phyloP scores from a whole-genome alignment of 2,113 vertebrate species.

The Odontesthes bonariensis region DNA sequence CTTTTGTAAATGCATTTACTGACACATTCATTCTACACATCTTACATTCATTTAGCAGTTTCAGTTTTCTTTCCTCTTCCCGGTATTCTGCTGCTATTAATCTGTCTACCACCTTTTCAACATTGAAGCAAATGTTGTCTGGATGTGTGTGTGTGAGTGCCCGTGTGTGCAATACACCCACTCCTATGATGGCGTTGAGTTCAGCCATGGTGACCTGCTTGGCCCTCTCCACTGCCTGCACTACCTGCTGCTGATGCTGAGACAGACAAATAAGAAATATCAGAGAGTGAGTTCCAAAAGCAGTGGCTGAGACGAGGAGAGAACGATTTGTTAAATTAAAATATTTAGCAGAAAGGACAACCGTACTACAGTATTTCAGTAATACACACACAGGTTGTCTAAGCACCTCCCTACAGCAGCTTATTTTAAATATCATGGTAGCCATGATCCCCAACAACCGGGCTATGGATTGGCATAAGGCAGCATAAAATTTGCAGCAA shows the following conservation, averaged over 20 bases:
- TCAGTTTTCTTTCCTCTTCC: neutral
- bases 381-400: too few species aligned
- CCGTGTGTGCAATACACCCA: constrained; percentile 57
- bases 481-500: too few species aligned
- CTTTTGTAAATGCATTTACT: neutral
- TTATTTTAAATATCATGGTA: too few species aligned
- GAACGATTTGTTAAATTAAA: neutral
- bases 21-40: neutral
- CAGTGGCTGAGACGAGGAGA: neutral
- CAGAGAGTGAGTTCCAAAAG: neutral
- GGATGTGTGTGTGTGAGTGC: constrained; percentile 23
- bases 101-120: neutral
- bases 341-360: too few species aligned
- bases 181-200: constrained; percentile 80
- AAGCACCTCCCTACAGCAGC: too few species aligned
- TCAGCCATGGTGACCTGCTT: constrained; percentile 83
- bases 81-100: neutral
- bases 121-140: neutral
- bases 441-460: too few species aligned
- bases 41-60: neutral
- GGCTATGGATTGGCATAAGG: too few species aligned
- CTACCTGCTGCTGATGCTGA: constrained; percentile 82
- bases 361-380: too few species aligned
- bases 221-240: constrained; percentile 80
- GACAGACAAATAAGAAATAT: constrained; percentile 4